phyloP scores from a whole-genome alignment of 2,888 invertebrate genomes.

The Mesorhabditis spiculigera region DNA sequence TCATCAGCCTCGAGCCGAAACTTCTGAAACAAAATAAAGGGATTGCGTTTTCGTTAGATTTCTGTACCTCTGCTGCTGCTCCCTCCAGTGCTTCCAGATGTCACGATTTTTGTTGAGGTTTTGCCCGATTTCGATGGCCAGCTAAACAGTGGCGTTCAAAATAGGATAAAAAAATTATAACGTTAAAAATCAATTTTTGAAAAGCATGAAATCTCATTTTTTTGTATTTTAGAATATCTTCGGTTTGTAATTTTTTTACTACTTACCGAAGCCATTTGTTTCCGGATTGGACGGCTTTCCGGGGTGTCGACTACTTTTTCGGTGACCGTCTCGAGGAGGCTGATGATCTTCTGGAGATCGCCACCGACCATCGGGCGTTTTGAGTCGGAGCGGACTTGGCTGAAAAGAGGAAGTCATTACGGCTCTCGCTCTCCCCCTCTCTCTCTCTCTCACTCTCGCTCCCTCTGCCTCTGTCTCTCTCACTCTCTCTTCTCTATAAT shows the following conservation, averaged over 20 bases:
- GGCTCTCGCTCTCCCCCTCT: too few species aligned
- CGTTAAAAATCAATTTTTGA: too few species aligned
- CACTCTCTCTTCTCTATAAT: too few species aligned
- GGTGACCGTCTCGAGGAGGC: conserved; percentile 24
- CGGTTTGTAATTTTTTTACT: too few species aligned
- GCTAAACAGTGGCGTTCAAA: not conserved
- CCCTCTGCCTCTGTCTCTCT: conserved; percentile 12
- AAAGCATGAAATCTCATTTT: too few species aligned
- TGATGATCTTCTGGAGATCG: conserved; percentile 32
- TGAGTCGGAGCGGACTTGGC: not conserved
- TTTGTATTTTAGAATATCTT: too few species aligned
- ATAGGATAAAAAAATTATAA: not conserved
- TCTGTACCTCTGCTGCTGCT: not conserved
- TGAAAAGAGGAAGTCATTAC: not conserved
- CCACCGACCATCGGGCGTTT: conserved; percentile 27
- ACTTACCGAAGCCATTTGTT: not conserved
- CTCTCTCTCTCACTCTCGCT: not conserved
- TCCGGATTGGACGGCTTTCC: not conserved
- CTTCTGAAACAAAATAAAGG: not conserved
- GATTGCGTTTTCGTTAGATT: not conserved
- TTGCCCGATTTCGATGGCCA: not conserved
- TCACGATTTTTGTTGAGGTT: not conserved
- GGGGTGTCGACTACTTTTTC: conserved; percentile 16
- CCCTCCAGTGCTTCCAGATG: not conserved
- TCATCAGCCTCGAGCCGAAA: not conserved